Evolutionary conservation across 2,113 vertebrate species (phyloP).

Genomic region (Sakesphorus luctuosus): DNA sequence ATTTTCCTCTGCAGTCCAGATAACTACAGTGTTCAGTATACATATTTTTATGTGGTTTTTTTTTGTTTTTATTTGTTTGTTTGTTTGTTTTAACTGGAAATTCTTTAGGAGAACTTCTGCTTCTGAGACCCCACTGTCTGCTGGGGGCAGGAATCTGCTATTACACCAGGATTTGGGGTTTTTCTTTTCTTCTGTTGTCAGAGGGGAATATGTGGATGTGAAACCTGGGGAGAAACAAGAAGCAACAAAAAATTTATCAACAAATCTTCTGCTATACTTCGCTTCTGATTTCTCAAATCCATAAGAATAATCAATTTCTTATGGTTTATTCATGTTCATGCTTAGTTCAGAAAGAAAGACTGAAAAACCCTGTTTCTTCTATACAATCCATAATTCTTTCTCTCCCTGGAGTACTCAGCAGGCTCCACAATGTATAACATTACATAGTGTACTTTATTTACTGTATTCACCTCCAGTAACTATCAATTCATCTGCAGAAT

Average conservation of each 20-base stretch:
- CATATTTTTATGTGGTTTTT: background rate
- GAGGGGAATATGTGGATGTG: background rate
- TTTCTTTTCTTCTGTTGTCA: background rate
- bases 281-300: background rate
- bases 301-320: background rate
- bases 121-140: background rate
- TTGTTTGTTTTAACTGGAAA: background rate
- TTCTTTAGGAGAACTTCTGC: background rate
- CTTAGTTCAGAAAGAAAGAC: background rate
- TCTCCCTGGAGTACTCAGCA: background rate
- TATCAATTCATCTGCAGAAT: background rate
- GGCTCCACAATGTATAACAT: background rate
- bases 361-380: background rate
- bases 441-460: background rate
- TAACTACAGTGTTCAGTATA: background rate
- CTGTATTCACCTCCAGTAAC: background rate
- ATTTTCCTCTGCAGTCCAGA: background rate
- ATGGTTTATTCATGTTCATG: background rate
- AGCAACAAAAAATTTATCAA: background rate
- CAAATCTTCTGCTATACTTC: background rate
- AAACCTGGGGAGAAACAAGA: background rate
- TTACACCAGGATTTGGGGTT: background rate
- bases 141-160: background rate
- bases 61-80: too few species aligned
- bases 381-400: background rate